Conservation (phyloP, 2,888 invertebrate genomes). For the Drosophila melanosoma region DNA sequence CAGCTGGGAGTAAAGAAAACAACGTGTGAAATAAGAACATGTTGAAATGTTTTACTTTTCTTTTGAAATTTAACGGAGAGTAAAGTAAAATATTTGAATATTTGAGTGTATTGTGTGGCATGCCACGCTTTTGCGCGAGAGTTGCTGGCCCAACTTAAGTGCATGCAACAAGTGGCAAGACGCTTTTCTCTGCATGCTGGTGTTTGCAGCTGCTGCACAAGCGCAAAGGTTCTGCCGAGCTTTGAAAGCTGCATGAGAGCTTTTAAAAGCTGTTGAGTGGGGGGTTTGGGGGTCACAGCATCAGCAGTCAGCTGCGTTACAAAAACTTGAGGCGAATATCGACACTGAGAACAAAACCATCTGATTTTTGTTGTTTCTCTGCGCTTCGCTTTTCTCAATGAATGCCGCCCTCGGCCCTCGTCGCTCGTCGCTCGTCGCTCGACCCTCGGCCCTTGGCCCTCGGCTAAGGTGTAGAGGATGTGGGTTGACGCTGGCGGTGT, state of each 20-base stretch:
- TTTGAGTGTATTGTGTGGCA: neutral
- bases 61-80: neutral
- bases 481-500: conserved; percentile 29
- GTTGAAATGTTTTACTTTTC: neutral
- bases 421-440: neutral
- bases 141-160: neutral
- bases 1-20: neutral
- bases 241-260: conserved; percentile 13
- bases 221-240: conserved; percentile 26
- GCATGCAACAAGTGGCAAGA: conserved; percentile 41
- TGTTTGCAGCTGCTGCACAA: conserved; percentile 51
- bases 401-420: conserved; percentile 34
- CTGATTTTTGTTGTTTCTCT: conserved; percentile 73
- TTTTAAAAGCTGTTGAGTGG: conserved; percentile 1
- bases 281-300: conserved; percentile 46
- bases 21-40: neutral
- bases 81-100: neutral
- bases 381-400: conserved; percentile 60
- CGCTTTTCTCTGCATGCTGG: conserved; percentile 3
- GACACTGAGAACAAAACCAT: conserved; percentile 59
- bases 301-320: conserved; percentile 67
- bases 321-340: conserved; percentile 58
- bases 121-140: neutral
- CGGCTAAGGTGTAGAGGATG: conserved; percentile 3
- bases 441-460: neutral